Percentiles rank a stretch among this genome's conserved stretches.
These are phyloP conservation scores for Lasaia peninsularis DNA, from an alignment of 1,140 invertebrate genomes.

Conservation along the genomic window DNA sequence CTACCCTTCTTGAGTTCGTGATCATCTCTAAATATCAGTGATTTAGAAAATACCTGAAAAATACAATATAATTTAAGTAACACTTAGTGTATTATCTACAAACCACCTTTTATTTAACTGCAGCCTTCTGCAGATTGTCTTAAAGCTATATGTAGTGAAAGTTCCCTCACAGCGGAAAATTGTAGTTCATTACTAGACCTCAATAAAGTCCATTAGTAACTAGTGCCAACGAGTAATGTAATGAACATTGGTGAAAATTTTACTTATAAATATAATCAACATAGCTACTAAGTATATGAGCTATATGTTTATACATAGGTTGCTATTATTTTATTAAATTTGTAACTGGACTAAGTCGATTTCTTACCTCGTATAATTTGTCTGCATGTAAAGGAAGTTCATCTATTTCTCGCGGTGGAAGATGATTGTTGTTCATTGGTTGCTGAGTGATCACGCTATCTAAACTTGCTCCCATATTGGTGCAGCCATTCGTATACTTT, in stretches of 20 bases:
- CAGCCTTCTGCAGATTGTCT: too few relatives aligned
- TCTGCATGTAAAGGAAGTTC: conserved; percentile 67
- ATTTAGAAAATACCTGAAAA: conserved; percentile 73
- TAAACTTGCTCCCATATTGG: conserved; percentile 58
- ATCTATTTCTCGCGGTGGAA: conserved; percentile 43
- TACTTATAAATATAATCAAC: too few relatives aligned
- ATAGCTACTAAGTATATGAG: too few relatives aligned
- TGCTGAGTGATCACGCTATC: conserved; percentile 64
- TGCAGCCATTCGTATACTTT: conserved; percentile 48
- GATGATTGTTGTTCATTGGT: conserved; percentile 65
- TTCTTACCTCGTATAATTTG: conserved; percentile 63
- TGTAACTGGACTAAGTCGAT: background rate
- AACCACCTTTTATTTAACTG: too few relatives aligned
- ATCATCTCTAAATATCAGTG: conserved; percentile 73
- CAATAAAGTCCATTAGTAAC: too few relatives aligned
- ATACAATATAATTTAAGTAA: background rate
- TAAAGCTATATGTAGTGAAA: background rate
- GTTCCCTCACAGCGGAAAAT: background rate
- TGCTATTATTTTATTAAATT: too few relatives aligned
- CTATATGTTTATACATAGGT: too few relatives aligned
- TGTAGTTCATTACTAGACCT: background rate
- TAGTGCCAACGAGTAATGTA: too few relatives aligned
- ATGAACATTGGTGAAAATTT: too few relatives aligned
- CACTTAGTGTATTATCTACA: too few relatives aligned
- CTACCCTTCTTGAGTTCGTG: conserved; percentile 62